phyloP scores from a whole-genome alignment of 2,797 vertebrate species.

The Falco novaeseelandiae region DNA sequence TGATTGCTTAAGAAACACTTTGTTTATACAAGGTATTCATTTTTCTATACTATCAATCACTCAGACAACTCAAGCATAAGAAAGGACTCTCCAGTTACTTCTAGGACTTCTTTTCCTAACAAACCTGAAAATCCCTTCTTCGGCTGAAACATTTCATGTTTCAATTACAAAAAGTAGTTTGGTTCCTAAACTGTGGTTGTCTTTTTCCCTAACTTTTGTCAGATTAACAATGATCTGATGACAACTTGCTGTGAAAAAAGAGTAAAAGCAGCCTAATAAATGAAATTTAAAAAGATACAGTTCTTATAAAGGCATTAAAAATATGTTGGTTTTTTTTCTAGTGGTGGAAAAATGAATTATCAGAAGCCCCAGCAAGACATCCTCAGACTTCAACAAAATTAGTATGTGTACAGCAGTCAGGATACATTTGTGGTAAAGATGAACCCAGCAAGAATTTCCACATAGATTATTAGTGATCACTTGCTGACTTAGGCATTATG shows the following conservation, averaged over 20 bases:
- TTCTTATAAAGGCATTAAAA: background rate
- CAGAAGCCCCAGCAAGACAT: background rate
- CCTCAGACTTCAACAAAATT: background rate
- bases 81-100: background rate
- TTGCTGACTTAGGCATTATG: background rate
- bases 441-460: background rate
- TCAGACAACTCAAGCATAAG: background rate
- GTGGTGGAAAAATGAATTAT: background rate
- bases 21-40: background rate
- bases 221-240: background rate
- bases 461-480: background rate
- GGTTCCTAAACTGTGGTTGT: background rate
- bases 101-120: background rate
- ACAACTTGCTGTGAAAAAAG: background rate
- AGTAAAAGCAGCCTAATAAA: background rate
- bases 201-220: background rate
- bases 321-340: background rate
- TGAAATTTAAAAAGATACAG: background rate
- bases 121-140: background rate
- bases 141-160: background rate
- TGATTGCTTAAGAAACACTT: background rate
- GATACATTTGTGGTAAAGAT: background rate
- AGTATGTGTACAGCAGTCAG: background rate
- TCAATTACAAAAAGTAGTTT: background rate
- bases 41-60: background rate